Evolutionary conservation across 2,888 invertebrate genomes (phyloP).

Genomic region (Pecten maximus): DNA sequence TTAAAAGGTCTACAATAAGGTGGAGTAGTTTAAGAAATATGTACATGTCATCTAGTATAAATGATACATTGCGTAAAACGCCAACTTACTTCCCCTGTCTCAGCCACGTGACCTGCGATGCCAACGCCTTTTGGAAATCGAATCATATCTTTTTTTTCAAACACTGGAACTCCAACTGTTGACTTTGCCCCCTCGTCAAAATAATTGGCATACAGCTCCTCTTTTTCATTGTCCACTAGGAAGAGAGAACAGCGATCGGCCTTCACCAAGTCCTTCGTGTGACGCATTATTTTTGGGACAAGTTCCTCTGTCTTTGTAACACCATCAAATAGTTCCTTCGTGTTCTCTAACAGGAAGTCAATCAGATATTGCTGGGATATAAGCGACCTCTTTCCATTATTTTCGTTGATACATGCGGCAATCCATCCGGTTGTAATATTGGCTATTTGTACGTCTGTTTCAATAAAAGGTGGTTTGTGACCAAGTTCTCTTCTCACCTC

Average conservation of each 20-base stretch:
- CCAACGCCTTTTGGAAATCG: slow-evolving; percentile 70
- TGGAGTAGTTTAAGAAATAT: too few species aligned
- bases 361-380: slow-evolving; percentile 64
- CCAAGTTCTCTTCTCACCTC: slow-evolving; percentile 61
- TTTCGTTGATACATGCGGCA: slow-evolving; percentile 62
- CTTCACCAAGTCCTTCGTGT: slow-evolving; percentile 73
- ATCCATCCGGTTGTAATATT: slow-evolving; percentile 65
- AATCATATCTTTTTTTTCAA: slow-evolving; percentile 65
- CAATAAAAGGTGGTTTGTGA: slow-evolving; percentile 57
- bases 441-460: slow-evolving; percentile 60
- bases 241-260: slow-evolving; percentile 75
- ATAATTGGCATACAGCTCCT: slow-evolving; percentile 72
- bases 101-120: slow-evolving; percentile 74
- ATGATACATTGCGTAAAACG: too few species aligned
- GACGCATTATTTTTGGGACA: slow-evolving; percentile 73
- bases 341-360: slow-evolving; percentile 66
- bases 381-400: slow-evolving; percentile 51
- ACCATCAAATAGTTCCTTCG: slow-evolving; percentile 73
- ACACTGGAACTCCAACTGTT: slow-evolving; percentile 60
- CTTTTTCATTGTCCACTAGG: slow-evolving; percentile 68
- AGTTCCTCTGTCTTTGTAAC: slow-evolving; percentile 58
- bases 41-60: too few species aligned
- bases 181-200: slow-evolving; percentile 71
- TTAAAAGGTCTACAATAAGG: too few species aligned
- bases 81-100: slow-evolving; percentile 63